Evolutionary conservation across 2,888 invertebrate genomes (phyloP), one percentile per base, ranked within the genome.

Genomic region (Pimpla rufipes): DNA sequence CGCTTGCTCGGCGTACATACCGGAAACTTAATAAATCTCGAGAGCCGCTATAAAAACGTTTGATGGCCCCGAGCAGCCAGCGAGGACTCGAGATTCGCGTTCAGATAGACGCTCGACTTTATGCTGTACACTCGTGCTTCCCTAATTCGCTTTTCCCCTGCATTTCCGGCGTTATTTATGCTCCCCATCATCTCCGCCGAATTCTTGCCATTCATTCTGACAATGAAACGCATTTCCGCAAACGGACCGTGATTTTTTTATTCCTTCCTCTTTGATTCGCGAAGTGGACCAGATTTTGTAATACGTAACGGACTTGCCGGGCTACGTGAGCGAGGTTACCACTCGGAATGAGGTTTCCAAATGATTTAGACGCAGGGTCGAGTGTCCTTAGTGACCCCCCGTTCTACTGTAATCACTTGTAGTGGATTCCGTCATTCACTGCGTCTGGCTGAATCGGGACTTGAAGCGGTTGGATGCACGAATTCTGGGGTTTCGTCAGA

Each of bases 21-120:
- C 79, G 84, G 80, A 83, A 85, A 82, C 84, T 84, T 85, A 82
- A 85, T 85, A 85, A 85, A 85, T 85, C 85, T 81, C 75, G 57
- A 55, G 62, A 5, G 71, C 21, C 62, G 82, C 55, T 82, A 80
- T 85, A 85, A 85, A 85, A 85, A 85, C 84, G 62, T 11, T 85
- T 85, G 85, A 85, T 84, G 77, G 80, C 67, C 67, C 21, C 40
- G 45, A 68, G 62, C 57, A 55, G 35, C 40, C 11, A 50, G 64
- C 74, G 18, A 47, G 62, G 29, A 37, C 18, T n/a, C 16, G 50
- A 6, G 45, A 40, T 35, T 21, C 13, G 7, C n/a, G 37, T 64
- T 47, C 23, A 45, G 18, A 45, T 50, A 42, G 37, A 50, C 57
- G 52, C 47, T 67, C 62, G 42, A 73, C 73, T 62, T 81, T 57